phyloP scores from a whole-genome alignment of 2,113 vertebrate species.

The Tenebrosternarchus preto region DNA sequence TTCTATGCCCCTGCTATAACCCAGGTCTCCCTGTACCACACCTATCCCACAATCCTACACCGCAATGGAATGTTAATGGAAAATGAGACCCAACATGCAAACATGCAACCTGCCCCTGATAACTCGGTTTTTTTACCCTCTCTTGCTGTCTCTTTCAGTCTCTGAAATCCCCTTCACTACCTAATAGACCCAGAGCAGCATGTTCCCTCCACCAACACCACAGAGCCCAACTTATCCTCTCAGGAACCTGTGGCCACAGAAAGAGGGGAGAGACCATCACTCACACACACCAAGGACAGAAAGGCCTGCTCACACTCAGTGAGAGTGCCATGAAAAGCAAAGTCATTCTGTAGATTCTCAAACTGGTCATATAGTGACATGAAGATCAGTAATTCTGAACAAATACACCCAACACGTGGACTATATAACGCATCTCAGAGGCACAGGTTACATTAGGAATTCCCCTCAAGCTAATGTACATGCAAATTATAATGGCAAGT shows the following conservation, averaged over 20 bases:
- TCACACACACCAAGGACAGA: conserved; percentile 26
- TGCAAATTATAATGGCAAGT: neutral
- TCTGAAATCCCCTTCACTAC: conserved; percentile 56
- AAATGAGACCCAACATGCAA: conserved; percentile 85
- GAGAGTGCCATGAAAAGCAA: too few species aligned
- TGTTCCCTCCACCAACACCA: conserved; percentile 98
- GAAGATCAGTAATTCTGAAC: neutral
- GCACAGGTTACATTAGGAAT: neutral
- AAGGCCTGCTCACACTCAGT: neutral
- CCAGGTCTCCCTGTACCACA: conserved; percentile 36
- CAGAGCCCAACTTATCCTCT: conserved; percentile 92
- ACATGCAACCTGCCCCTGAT: conserved; percentile 83
- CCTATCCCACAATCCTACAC: conserved; percentile 66
- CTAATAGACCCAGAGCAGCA: conserved; percentile 79
- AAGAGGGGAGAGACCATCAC: conserved; percentile 80
- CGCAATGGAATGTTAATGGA: conserved; percentile 79
- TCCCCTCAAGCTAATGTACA: neutral
- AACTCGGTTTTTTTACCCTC: conserved; percentile 59
- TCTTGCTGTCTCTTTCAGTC: conserved; percentile 70
- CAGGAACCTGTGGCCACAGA: conserved; percentile 99
- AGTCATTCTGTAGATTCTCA: conserved; percentile 1
- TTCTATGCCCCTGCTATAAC: neutral
- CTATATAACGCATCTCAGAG: neutral
- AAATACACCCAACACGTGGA: neutral
- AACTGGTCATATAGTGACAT: neutral